Evolutionary conservation across 2,113 vertebrate genomes (phyloP).

Genomic region (Dendrocopos noguchii): DNA sequence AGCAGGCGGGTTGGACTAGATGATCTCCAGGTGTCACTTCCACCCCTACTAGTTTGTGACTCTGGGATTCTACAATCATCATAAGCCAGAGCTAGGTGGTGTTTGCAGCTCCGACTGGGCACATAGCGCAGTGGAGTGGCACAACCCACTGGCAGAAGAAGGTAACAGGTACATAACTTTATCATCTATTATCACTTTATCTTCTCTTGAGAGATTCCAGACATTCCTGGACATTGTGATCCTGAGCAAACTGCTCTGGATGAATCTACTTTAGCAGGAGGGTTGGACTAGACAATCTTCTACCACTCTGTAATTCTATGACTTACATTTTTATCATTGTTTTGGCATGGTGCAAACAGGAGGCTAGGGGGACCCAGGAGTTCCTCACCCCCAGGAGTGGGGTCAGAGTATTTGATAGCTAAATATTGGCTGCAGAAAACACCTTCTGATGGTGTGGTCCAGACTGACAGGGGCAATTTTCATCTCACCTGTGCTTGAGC

Average conservation of each 20-base stretch:
- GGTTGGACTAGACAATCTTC: not conserved
- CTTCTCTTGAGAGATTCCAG: no score
- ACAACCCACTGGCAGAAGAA: conserved; percentile 51
- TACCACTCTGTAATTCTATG: no score
- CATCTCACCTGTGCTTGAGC: rapidly evolving
- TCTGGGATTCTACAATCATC: no score
- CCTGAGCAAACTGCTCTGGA: no score
- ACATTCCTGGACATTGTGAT: no score
- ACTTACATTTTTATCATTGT: not conserved
- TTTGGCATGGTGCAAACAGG: rapidly evolving
- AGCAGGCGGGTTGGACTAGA: no score
- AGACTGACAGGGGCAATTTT: rapidly evolving
- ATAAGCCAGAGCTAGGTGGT: not conserved
- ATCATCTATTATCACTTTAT: not conserved
- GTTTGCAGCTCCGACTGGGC: not conserved
- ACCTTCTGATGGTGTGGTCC: not conserved
- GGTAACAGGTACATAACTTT: not conserved
- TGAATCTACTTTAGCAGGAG: no score
- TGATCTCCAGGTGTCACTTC: no score
- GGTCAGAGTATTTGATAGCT: not conserved
- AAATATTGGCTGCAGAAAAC: not conserved
- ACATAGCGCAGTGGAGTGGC: conserved; percentile 7
- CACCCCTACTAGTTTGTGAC: no score
- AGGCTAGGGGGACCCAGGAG: not conserved
- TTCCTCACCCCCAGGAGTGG: rapidly evolving